Percentiles rank a stretch among this genome's conserved stretches.
phyloP scores from a whole-genome alignment of 2,888 invertebrate species.

The Brachylomia viminalis region DNA sequence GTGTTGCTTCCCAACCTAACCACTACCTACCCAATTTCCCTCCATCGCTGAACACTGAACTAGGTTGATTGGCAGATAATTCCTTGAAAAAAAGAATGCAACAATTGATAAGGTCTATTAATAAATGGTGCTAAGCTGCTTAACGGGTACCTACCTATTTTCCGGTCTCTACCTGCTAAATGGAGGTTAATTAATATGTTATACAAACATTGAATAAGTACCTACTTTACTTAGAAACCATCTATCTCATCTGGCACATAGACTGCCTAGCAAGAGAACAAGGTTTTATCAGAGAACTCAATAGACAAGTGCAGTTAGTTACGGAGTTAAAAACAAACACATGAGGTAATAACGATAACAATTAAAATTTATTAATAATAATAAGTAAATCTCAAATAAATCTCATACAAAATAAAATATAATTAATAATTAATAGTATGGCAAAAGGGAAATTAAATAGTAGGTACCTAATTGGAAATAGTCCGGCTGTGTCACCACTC shows the following conservation, averaged over 20 bases:
- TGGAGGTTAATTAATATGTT: background rate
- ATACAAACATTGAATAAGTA: background rate
- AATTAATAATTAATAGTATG: conserved; percentile 86
- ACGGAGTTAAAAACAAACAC: conserved; percentile 69
- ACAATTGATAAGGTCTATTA: background rate
- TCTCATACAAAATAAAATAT: conserved; percentile 81
- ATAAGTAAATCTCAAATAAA: conserved; percentile 82
- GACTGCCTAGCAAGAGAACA: background rate
- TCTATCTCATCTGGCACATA: background rate
- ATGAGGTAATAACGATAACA: conserved; percentile 83
- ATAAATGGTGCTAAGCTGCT: background rate
- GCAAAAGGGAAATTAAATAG: conserved; percentile 82
- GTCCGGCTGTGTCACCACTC: conserved; percentile 73
- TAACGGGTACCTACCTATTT: conserved; percentile 6
- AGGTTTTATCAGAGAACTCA: conserved; percentile 39
- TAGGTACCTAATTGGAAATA: conserved; percentile 78
- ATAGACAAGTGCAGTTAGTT: conserved; percentile 27
- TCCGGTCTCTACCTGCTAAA: background rate
- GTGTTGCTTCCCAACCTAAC: background rate
- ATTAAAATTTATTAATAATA: conserved; percentile 86
- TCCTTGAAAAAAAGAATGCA: background rate
- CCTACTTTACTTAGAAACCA: background rate
- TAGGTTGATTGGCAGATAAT: background rate
- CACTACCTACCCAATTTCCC: background rate
- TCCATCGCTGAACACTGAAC: background rate